Base-by-base conservation (phyloP, 2,888 invertebrate genomes). In the Hemithea aestivaria region DNA sequence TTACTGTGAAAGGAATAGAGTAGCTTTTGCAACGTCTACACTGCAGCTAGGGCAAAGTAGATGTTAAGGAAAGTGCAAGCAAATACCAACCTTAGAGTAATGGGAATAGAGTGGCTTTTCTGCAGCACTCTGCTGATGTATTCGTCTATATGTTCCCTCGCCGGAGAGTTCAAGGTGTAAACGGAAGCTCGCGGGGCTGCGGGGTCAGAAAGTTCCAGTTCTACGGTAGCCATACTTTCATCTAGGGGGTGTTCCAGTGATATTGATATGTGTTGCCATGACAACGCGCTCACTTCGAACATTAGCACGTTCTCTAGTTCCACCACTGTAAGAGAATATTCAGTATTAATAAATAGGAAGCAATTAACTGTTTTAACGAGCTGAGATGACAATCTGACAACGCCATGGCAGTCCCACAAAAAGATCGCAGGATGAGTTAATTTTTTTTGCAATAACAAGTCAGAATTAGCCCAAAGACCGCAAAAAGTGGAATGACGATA, bases 201-300 rank as follows among this genome's bases (percentile, higher is more conserved):
- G 9, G 94, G 91, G 61, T 97, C 96, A 4, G 90, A 87, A 34
- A 98, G 85, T 72, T 96, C 94, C 47, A 98, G 89, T 71, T 98
- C 97, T 7, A 95, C 94, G 0, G 97, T 97, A 0, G 96, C 95
- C 91, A 98, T 93, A 45, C 95, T 94, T 73, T 97, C 97, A 66
- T 96, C 96, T 10, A 93, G 85, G 0, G 98, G 97, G 83, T 98
- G 97, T 70, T 97, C 97, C 66, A 98, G 90, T 6, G 96, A 94
- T 10, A 98, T 92, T 6, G 95, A 94, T 48, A 98, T 91, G 73
- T 96, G 95, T 47, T 94, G 94, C 89, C 96, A 94, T 0, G 96
- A 96, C 21, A 96, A 84, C 1, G 97, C 95, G 58, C 93, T 95
- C 56, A 98, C 92, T 83, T 98, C 98, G 70, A 98, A 93, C 89